phyloP scores from a whole-genome alignment of 2,888 invertebrate species.

The Philhelius pedissequus region DNA sequence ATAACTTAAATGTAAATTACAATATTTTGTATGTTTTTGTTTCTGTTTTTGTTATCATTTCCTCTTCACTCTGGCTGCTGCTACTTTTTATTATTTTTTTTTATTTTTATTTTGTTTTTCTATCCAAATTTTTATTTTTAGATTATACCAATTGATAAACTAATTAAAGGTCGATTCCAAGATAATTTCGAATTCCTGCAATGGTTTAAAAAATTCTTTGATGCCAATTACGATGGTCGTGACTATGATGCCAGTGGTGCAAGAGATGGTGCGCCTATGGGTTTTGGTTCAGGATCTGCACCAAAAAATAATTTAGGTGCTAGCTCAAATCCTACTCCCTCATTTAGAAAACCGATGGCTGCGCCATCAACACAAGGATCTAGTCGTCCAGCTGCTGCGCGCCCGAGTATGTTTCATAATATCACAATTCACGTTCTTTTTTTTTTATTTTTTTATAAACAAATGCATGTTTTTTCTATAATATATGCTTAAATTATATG shows the following conservation, averaged over 20 bases:
- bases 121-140: constrained; percentile 71
- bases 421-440: constrained; percentile 20
- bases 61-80: constrained; percentile 32
- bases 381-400: constrained; percentile 72
- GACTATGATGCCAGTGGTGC: constrained; percentile 95
- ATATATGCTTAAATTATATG: too few species aligned
- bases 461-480: background rate
- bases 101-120: constrained; percentile 33
- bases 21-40: constrained; percentile 41
- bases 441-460: background rate
- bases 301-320: constrained; percentile 76
- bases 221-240: constrained; percentile 97
- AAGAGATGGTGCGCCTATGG: constrained; percentile 92
- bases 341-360: constrained; percentile 73
- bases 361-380: constrained; percentile 68
- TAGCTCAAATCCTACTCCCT: constrained; percentile 69
- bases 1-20: background rate
- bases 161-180: constrained; percentile 99
- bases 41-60: constrained; percentile 45
- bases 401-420: constrained; percentile 75
- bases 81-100: constrained; percentile 63
- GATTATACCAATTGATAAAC: constrained; percentile 80
- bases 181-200: constrained; percentile 99
- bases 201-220: constrained; percentile 99
- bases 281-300: constrained; percentile 81